These are phyloP conservation scores for Andricus quercusramuli DNA, from an alignment of 2,888 invertebrate species.

Conservation along the genomic window DNA sequence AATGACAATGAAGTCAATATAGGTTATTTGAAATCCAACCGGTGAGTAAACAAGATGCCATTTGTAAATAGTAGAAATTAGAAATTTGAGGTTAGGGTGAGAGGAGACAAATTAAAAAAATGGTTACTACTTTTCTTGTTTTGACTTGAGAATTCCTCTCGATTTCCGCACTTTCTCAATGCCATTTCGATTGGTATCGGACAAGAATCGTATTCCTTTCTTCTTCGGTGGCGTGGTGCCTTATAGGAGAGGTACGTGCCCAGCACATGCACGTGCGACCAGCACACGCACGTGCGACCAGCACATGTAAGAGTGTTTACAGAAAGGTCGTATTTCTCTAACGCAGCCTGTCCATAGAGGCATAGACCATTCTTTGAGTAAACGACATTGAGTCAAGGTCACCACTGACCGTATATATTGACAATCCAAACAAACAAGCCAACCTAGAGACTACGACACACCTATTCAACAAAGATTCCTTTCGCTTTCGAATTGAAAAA, in stretches of 20 bases:
- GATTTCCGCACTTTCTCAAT: conserved; percentile 21
- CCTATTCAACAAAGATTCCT: neutral
- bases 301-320: neutral
- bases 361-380: conserved; percentile 54
- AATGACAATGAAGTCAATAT: no score
- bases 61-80: no score
- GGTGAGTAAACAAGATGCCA: no score
- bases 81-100: no score
- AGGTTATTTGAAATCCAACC: no score
- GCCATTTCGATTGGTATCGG: conserved; percentile 13
- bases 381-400: conserved; percentile 70
- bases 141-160: neutral
- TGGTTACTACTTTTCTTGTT: no score
- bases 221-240: conserved; percentile 20
- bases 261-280: conserved; percentile 47
- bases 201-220: conserved; percentile 7
- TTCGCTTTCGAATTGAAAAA: no score
- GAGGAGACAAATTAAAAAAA: no score
- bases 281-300: no score
- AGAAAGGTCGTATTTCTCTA: conserved; percentile 49
- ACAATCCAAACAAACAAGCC: conserved; percentile 5
- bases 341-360: conserved; percentile 41
- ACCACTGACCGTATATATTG: conserved; percentile 54
- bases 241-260: conserved; percentile 15
- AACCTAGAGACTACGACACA: neutral